A percentile compares a stretch with the other conserved stretches of the same genome.
These are phyloP conservation scores for Aleiodes alternator DNA, from an alignment of 2,888 invertebrate genomes.

Conservation along the genomic window DNA sequence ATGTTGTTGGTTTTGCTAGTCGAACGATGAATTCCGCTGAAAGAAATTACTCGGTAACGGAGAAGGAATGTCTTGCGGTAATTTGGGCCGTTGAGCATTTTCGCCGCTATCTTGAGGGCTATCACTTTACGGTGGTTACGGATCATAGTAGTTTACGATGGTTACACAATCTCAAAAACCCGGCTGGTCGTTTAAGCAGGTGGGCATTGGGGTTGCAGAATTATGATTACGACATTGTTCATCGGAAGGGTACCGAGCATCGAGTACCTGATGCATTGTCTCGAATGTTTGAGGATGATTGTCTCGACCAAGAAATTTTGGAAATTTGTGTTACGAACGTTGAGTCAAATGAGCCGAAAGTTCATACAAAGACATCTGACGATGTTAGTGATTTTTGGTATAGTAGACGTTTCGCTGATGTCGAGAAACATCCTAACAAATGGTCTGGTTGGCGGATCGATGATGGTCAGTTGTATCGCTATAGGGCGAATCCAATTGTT, in stretches of 20 bases:
- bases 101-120: too few relatives aligned
- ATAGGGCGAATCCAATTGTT: constrained; percentile 14
- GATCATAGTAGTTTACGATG: constrained; percentile 46
- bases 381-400: too few relatives aligned
- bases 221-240: constrained; percentile 48
- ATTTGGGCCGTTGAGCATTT: too few relatives aligned
- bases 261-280: constrained; percentile 53
- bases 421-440: neutral
- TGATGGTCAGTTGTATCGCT: constrained; percentile 23
- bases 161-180: constrained; percentile 57
- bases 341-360: too few relatives aligned
- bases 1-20: constrained; percentile 53
- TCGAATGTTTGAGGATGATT: constrained; percentile 38
- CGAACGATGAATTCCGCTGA: constrained; percentile 44
- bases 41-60: constrained; percentile 50
- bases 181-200: constrained; percentile 54
- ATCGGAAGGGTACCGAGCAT: constrained; percentile 33
- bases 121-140: too few relatives aligned
- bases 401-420: neutral
- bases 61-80: constrained; percentile 54
- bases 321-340: too few relatives aligned
- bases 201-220: constrained; percentile 57
- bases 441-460: constrained; percentile 44
- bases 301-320: neutral
- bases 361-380: too few relatives aligned